A percentile compares a stretch with the other conserved stretches of the same genome.
Conservation (phyloP, 2,113 vertebrate genomes). For the Cavia porcellus region DNA sequence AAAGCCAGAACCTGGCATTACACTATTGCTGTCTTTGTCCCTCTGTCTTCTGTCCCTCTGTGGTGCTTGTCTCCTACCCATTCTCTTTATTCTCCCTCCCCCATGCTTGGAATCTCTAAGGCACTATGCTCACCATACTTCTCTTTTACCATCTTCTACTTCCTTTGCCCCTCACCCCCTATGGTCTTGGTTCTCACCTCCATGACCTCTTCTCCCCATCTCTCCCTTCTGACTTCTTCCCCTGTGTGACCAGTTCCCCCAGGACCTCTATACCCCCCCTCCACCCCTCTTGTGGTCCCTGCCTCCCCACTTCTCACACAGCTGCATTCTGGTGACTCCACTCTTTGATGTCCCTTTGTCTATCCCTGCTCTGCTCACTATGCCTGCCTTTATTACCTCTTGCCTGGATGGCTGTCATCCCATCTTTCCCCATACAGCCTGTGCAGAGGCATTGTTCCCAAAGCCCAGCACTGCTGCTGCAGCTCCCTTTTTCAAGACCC, state of each 20-base stretch:
- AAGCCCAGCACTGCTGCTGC: background rate
- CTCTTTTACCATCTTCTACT: background rate
- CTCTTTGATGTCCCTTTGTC: background rate
- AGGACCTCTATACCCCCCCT: background rate
- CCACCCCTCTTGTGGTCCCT: background rate
- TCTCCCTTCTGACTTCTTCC: background rate
- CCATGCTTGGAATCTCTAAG: background rate
- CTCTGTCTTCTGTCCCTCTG: background rate
- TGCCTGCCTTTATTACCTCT: background rate
- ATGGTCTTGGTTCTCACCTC: slow-evolving; percentile 1
- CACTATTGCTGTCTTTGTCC: background rate
- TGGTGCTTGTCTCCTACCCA: too few relatives aligned
- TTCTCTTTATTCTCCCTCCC: background rate
- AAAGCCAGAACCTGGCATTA: background rate
- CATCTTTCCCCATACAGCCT: background rate
- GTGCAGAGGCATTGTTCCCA: background rate
- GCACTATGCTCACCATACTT: background rate
- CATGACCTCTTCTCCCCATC: rapidly evolving
- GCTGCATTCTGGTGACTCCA: background rate
- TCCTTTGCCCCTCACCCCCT: background rate
- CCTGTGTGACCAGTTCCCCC: background rate
- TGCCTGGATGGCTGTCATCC: background rate
- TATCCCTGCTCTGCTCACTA: background rate
- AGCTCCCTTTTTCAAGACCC: background rate
- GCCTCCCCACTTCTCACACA: background rate